A percentile compares a stretch with the other conserved stretches of the same genome.
Conservation (phyloP, 2,113 vertebrate genomes). For the Oceanites oceanicus region DNA sequence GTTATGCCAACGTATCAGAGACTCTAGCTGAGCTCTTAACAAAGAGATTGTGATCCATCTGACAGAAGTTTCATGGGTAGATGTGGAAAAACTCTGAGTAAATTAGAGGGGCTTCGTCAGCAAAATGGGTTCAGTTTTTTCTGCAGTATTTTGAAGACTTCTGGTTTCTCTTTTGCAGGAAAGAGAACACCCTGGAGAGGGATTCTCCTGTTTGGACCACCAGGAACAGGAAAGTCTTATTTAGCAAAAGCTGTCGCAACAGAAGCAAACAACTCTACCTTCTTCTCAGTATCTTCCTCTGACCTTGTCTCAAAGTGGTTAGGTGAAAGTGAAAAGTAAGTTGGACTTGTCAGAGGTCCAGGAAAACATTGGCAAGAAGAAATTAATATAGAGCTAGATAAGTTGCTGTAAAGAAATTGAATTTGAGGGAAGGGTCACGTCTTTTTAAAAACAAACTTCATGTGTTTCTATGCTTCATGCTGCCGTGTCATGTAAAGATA, state of each 20-base stretch:
- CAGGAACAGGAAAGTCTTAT: conserved; percentile 97
- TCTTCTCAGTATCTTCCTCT: conserved; percentile 96
- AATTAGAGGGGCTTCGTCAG: neutral
- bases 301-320: conserved; percentile 98
- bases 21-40: neutral
- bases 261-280: conserved; percentile 98
- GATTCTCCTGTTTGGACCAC: conserved; percentile 95
- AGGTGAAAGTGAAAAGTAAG: conserved; percentile 99
- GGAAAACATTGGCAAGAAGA: neutral
- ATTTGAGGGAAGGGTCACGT: neutral
- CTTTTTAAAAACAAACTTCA: neutral
- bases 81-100: neutral
- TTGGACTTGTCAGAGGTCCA: neutral
- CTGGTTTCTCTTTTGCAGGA: conserved; percentile 72
- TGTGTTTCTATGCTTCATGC: neutral
- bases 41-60: neutral
- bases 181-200: conserved; percentile 98
- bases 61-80: neutral
- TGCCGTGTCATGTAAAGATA: neutral
- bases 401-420: neutral
- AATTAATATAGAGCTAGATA: neutral
- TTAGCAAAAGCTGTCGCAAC: conserved; percentile 97
- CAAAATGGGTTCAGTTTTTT: neutral
- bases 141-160: neutral
- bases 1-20: neutral